Base-by-base conservation (phyloP, 2,888 invertebrate species). In the Anarsia innoxiella region DNA sequence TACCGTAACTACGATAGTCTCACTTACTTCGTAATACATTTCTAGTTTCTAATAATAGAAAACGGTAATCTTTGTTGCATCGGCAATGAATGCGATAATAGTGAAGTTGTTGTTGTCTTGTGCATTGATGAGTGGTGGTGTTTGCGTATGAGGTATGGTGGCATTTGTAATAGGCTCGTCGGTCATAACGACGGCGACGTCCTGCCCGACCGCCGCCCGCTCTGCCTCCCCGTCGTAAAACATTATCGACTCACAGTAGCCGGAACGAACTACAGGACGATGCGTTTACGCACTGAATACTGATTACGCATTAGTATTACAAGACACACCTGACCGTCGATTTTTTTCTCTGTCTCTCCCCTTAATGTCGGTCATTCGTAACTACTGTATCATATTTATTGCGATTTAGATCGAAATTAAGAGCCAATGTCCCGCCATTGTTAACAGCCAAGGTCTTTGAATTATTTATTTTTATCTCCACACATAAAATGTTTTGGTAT, bases 201-300 rank as follows among this genome's bases (percentile, higher is more conserved):
- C 83, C 83, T 82, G 80, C 80, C 80, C 77, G 75, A 73, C 66
- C 64, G 51, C 59, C 52, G n/a, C n/a, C n/a, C n/a, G n/a, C n/a
- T 51, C 59, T 60, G 59, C 59, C 63, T 61, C 72, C 78, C 67
- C 74, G 70, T 84, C 84, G 80, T 84, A 84, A 84, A 84, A 82
- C 83, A 83, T 77, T 82, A 84, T 80, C 80, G 80, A 84, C 73
- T 68, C 76, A 82, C 84, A 80, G 84, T 82, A 84, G 84, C 84
- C 84, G 84, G 84, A 84, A 84, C 84, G 82, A 71, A 67, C 74
- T 80, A 84, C 84, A 84, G 84, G 84, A 83, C 84, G 82, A 58
- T 80, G 82, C 64, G 72, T 63, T 54, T 71, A 68, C 73, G 77
- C 66, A 48, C 66, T 64, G 83, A 79, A 84, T 83, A 83, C 74